Evolutionary conservation across 1,140 invertebrate species (phyloP).

Genomic region (Venustaconcha ellipsiformis): DNA sequence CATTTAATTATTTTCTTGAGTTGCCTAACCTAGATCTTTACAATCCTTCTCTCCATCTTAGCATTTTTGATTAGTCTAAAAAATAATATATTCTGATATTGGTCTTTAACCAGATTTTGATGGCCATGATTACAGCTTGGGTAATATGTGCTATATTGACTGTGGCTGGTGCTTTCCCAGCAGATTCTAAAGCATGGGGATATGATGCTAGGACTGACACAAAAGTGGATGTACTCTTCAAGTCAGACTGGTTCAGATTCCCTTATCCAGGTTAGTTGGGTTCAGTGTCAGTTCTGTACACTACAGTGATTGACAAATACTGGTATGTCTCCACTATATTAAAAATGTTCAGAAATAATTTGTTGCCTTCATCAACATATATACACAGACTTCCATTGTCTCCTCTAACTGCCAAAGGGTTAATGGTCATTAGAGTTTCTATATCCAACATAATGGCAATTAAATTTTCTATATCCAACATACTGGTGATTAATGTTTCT

Average conservation of each 20-base stretch:
- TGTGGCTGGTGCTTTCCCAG: conserved; percentile 75
- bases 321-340: not conserved
- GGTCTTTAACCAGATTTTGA: conserved; percentile 32
- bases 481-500: too few relatives aligned
- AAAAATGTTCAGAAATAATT: not conserved
- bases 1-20: not conserved
- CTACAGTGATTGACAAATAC: not conserved
- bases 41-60: not conserved
- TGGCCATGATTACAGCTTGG: conserved; percentile 72
- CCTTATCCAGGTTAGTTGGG: conserved; percentile 81
- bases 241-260: conserved; percentile 85
- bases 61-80: not conserved
- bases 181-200: conserved; percentile 63
- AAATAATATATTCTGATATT: not conserved
- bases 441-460: too few relatives aligned
- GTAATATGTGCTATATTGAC: conserved; percentile 82
- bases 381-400: too few relatives aligned
- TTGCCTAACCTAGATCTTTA: not conserved
- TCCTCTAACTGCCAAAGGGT: too few relatives aligned
- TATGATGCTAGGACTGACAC: conserved; percentile 85
- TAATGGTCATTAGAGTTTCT: too few relatives aligned
- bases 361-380: not conserved
- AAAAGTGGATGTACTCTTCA: conserved; percentile 79
- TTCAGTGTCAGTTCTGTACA: not conserved
- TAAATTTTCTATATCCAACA: too few relatives aligned